phyloP scores from a whole-genome alignment of 1,140 invertebrate species.

The Batillaria attramentaria region DNA sequence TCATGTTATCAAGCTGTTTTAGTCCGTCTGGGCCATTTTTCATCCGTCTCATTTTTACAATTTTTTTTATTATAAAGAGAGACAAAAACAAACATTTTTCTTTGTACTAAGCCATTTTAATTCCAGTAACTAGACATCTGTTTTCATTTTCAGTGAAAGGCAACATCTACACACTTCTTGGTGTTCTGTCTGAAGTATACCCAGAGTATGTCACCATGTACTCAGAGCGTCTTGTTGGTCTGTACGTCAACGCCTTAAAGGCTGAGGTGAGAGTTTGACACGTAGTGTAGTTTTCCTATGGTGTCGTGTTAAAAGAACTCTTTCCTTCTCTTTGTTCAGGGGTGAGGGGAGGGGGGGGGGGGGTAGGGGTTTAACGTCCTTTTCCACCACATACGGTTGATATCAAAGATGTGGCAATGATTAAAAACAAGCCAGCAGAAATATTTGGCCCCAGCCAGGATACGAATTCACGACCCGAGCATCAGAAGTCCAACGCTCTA shows the following conservation, averaged over 20 bases:
- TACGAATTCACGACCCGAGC: too few species aligned
- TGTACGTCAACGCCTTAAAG: conserved; percentile 64
- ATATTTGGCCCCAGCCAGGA: too few species aligned
- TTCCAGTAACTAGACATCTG: neutral
- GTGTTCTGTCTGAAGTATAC: conserved; percentile 66
- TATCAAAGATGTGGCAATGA: too few species aligned
- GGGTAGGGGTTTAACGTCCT: too few species aligned
- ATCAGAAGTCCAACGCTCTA: too few species aligned
- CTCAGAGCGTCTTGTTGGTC: conserved; percentile 53
- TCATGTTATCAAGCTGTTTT: neutral
- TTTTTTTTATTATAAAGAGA: conserved; percentile 1
- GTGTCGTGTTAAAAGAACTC: neutral
- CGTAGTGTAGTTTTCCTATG: neutral
- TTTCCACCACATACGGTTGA: too few species aligned
- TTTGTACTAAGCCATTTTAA: too few species aligned
- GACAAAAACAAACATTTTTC: neutral
- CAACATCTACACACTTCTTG: conserved; percentile 66
- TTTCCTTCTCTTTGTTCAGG: neutral
- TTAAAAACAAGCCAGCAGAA: too few species aligned
- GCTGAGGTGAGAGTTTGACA: conserved; percentile 54
- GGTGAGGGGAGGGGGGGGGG: too few species aligned
- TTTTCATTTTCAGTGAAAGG: conserved; percentile 62
- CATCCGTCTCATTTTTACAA: neutral
- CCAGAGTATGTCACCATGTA: conserved; percentile 65
- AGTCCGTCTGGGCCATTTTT: neutral